Percentiles rank a stretch among this genome's conserved stretches.
These are phyloP conservation scores for Scortum barcoo DNA, from an alignment of 2,113 vertebrate species.

Conservation along the genomic window DNA sequence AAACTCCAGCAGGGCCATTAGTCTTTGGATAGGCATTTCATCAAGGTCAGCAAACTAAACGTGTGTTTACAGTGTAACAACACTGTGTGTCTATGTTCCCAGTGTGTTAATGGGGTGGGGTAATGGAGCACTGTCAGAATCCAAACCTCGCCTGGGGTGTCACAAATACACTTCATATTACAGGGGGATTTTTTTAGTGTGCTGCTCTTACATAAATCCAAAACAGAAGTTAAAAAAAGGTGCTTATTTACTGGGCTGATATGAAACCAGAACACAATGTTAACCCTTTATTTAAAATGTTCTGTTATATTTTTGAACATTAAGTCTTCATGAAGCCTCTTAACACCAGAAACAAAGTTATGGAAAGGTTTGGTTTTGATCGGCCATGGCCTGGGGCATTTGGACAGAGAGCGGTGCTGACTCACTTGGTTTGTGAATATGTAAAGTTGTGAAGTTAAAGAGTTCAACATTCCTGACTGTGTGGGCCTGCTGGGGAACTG, in stretches of 20 bases:
- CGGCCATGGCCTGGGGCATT: no score
- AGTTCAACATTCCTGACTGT: no score
- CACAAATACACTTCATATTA: constrained; percentile 10
- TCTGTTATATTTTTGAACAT: no score
- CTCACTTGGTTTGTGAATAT: no score
- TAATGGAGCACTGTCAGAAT: neutral
- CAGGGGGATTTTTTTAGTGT: neutral
- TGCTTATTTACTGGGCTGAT: neutral
- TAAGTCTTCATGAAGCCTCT: no score
- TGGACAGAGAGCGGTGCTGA: no score
- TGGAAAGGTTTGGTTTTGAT: no score
- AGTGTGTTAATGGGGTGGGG: constrained; percentile 21
- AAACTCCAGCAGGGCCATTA: neutral
- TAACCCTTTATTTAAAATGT: no score
- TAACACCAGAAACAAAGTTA: no score
- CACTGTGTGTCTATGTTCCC: constrained; percentile 13
- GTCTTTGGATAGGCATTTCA: neutral
- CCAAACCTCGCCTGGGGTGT: constrained; percentile 1
- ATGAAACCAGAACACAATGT: no score
- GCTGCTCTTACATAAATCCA: neutral
- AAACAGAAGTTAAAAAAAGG: neutral
- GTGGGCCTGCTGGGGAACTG: no score
- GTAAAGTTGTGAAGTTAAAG: no score
- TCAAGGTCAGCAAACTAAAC: neutral
- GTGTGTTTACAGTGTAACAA: constrained; percentile 8